Evolutionary conservation across 2,113 vertebrate genomes (phyloP), one percentile per base, ranked within the genome.

Genomic region (Tetraodon nigroviridis): DNA sequence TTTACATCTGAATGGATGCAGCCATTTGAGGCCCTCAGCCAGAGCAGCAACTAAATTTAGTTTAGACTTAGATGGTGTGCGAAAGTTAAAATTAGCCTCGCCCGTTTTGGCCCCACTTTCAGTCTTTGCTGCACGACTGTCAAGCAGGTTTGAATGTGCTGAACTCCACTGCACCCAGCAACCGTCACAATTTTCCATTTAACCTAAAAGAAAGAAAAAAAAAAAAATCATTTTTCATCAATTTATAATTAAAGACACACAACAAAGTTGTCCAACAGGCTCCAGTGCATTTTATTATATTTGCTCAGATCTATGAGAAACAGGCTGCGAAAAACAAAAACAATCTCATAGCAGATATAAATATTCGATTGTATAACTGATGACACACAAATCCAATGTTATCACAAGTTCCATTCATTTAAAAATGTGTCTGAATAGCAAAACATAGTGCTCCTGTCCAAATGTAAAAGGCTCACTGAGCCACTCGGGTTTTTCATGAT

Each of bases 271-370:
- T 71, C 49, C 51, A 68, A 70, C 55, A 75, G 59, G 76, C 37
- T 80, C 68, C 78, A 86, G 79, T 84, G 82, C 81, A 84, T 73
- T 88, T 88, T 85, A 86, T 88, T 87, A 64, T 42, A 42, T 81
- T 78, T 76, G 66, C 68, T 82, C 71, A 76, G 77, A 83, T 70
- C 73, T 66, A 75, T 63, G 59, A 82, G 46, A 84, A 83, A 87
- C 78, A 83, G 67, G 58, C 69, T 73, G 80, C 77, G 57, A 69
- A 40, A 76, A 85, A 76, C 45, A 47, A 18, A n/a, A 46, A 48
- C 52, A 62, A 70, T 66, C 17, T 65, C 69, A 65, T 44, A 55
- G 65, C 22, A 81, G 55, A 76, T 76, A 86, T 81, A 85, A 84
- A 81, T 86, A 61, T 83, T 49, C 44, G 47, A 74, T 16, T 41